Evolutionary conservation across 2,888 invertebrate species (phyloP), one percentile per base, ranked within the genome.

Genomic region (Melanostoma mellinum): DNA sequence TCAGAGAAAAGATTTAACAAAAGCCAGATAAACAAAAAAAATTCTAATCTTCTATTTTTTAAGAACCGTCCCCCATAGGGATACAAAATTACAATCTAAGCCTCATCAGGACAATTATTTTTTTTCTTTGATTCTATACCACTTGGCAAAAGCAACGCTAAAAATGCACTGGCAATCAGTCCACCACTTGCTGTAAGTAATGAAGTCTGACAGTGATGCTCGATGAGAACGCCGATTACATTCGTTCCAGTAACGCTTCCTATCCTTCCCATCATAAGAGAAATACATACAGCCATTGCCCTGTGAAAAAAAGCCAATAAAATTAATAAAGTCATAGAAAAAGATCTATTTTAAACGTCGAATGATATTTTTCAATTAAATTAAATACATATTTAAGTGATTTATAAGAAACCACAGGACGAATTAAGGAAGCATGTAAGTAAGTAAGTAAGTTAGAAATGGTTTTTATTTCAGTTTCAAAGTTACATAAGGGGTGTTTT

Each of bases 241-340:
- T 86, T 85, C 9, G 85, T 86, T 1, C 86, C 87, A 1, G 78
- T 46, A 4, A 87, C 86, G 56, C 87, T 87, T 36, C 86, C 87
- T 42, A 87, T 82, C 6, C 87, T 87, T 30, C 87, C 87, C 30
- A 86, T 10, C 87, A 87, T 87, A 8, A 87, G 69, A 6, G 86
- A 87, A 53, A 87, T 87, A 38, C 87, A 87, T 50, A 87, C 85
- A 30, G 87, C 87, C 87, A 87, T 87, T n/a, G 86, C 87, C 75
- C 87, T 87, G 60, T 44, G 20, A 20, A 20, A 85, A 82, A 68
- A 6, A 77, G 52, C 86, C 92, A 92, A 52, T 20, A 1, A 20
- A 20, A 20, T 20, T 20, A 20, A 20, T 20, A 20, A 20, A 20
- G 20, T 20, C 20, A 1, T 1, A 0, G 1, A 20, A 20, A 1